Base-by-base conservation (phyloP, 1,140 invertebrate genomes). In the Drosophila ohnishii region DNA sequence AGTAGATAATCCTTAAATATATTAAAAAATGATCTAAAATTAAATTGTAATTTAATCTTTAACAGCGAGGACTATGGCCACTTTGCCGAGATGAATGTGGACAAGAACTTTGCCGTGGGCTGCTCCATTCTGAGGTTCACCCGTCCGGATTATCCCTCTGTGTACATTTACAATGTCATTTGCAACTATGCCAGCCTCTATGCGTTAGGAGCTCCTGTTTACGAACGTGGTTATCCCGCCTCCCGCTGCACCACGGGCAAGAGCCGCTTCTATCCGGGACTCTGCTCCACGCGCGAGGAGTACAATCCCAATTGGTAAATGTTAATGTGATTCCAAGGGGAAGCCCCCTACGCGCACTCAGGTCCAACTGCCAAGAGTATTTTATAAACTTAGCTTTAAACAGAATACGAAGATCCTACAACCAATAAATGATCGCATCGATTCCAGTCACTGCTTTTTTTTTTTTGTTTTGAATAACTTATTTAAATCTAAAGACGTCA, bases 171-270 rank as follows among this genome's bases (percentile, higher is more conserved):
- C 55, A 85, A 91, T 50, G 78, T 91, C 1, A 88, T 89, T 30
- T 91, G 90, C 53, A 91, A 91, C 65, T 91, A 91, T 45, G 84
- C 89, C 0, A 87, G 87, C 0, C 82, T 90, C 9, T 90, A 91
- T 42, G 85, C 87, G 1, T 45, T 90, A 32, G 90, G 80, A 16
- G 71, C 82, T 4, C 84, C 87, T 1, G 76, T 91, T 2, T 91
- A 91, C 45, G 78, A 69, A 5, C 58, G 60, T 0, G 90, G 90
- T 1, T 60, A 75, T 40, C 47, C 90, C 0, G 69, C 60, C 6
- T 82, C 81, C 7, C 74, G 74, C 2, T 91, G 90, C 19, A 50
- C 37, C 19, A 89, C 89, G 14, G 90, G 90, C n/a, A 76, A 59
- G 48, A 91, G 90, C 69, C 78, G 75, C 6, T 77, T 86, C 53